phyloP scores from a whole-genome alignment of 2,113 vertebrate genomes.

The Scytalopus superciliaris region DNA sequence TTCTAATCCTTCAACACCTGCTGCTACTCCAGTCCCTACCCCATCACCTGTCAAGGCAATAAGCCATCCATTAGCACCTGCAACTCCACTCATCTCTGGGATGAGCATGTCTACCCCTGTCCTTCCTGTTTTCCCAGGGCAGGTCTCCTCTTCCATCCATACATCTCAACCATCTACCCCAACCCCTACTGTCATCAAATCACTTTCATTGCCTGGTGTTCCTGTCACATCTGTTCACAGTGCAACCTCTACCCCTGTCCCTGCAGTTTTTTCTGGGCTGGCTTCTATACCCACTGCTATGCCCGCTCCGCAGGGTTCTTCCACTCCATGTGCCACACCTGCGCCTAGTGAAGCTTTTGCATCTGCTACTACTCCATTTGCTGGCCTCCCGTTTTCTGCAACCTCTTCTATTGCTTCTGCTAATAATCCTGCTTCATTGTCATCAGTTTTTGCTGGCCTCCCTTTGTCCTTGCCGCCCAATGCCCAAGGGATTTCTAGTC shows the following conservation, averaged over 20 bases:
- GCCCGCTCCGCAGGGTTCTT: conserved; percentile 71
- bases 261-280: conserved; percentile 87
- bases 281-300: conserved; percentile 69
- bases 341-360: conserved; percentile 75
- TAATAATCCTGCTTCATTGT: conserved; percentile 76
- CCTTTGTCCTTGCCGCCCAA: conserved; percentile 74
- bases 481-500: conserved; percentile 69
- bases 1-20: conserved; percentile 81
- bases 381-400: conserved; percentile 77
- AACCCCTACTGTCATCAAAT: conserved; percentile 76
- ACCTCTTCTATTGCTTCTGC: conserved; percentile 69
- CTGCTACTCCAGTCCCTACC: conserved; percentile 79
- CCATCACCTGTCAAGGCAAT: conserved; percentile 80
- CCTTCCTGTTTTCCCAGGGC: conserved; percentile 75
- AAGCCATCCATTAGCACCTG: conserved; percentile 73
- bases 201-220: conserved; percentile 60
- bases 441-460: conserved; percentile 78
- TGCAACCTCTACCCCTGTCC: conserved; percentile 79
- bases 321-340: conserved; percentile 77
- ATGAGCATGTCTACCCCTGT: conserved; percentile 67
- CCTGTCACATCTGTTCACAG: conserved; percentile 64
- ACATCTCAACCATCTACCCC: conserved; percentile 68
- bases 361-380: conserved; percentile 75
- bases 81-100: conserved; percentile 64
- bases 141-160: conserved; percentile 67